Base-by-base conservation (phyloP, 2,113 vertebrate species). In the Aptenodytes forsteri region DNA sequence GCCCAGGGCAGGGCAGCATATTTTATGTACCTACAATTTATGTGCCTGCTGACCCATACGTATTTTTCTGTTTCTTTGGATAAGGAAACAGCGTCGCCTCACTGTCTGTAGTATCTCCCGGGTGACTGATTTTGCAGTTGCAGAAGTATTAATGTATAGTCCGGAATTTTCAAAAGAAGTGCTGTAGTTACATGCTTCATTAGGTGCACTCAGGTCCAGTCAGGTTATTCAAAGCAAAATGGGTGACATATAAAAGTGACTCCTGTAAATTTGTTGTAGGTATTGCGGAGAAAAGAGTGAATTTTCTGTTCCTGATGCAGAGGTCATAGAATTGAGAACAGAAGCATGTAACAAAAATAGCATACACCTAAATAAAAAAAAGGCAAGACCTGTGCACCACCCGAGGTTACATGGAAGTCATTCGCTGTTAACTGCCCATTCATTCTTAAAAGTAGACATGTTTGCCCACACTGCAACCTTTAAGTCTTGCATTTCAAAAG, bases 151-250 rank as follows among this genome's bases (percentile, higher is more conserved):
- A 55, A 69, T 10, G 25, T 11, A 10, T 7, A 40, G 32, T 26
- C 20, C 26, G 50, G 56, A 87, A 44, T 49, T 54, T 70, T 54
- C 49, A 61, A 12, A 56, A 44, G 40, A 77, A 9, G 22, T 46
- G 14, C 34, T 32, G 2, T 7, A 21, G 42, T 25, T n/a, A 15
- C 0, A 1, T 13, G 18, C 26, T 52, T 42, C 46, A 7, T 1
- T 36, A 50, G 25, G 55, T 5, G 9, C 34, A 6, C 21, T 87
- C 32, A 18, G 14, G 18, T 47, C 50, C 47, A 13, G 34, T 42
- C 15, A 13, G 18, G 18, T 52, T 61, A 52, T 81, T 92, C 36
- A 56, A n/a, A 84, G 78, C 38, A 55, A 75, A 72, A 32, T 18
- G 18, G 10, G 36, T 25, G 17, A 65, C 3, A 11, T 20, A 13